A percentile compares a stretch with the other conserved stretches of the same genome.
Conservation (phyloP, 2,888 invertebrate species). For the Pseudococcus jackbeardsleyi region DNA sequence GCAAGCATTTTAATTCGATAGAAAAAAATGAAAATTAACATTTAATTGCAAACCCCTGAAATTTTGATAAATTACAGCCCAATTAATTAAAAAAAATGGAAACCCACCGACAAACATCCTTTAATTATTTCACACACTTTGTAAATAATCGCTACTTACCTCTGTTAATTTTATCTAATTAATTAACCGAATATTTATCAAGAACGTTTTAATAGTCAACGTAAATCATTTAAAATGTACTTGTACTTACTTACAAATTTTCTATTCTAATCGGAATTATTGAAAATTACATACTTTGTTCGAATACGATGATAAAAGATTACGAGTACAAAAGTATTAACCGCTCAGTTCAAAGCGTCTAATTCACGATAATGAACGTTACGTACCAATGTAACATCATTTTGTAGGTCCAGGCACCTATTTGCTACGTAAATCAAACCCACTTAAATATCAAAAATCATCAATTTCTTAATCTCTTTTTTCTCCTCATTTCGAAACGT, state of each 20-base stretch:
- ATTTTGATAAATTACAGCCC: too few species aligned
- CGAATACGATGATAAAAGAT: background rate
- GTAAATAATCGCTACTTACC: background rate
- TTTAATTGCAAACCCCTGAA: too few species aligned
- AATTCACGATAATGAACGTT: background rate
- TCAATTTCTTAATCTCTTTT: background rate
- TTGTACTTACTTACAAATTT: constrained; percentile 10
- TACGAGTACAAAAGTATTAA: background rate
- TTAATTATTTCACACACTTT: too few species aligned
- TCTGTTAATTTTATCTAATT: background rate
- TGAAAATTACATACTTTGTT: constrained; percentile 40
- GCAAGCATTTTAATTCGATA: too few species aligned
- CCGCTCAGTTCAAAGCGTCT: background rate
- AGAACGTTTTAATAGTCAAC: too few species aligned
- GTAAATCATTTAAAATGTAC: background rate
- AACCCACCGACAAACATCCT: too few species aligned
- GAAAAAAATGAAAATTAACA: too few species aligned
- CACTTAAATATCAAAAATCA: background rate
- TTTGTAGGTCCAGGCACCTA: background rate
- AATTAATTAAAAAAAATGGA: too few species aligned
- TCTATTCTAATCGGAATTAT: background rate
- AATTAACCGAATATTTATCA: background rate
- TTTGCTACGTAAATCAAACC: background rate
- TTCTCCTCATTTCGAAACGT: too few species aligned
- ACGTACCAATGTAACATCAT: background rate